These are phyloP conservation scores for Podarcis raffonei DNA, from an alignment of 2,113 vertebrate species.

Conservation along the genomic window DNA sequence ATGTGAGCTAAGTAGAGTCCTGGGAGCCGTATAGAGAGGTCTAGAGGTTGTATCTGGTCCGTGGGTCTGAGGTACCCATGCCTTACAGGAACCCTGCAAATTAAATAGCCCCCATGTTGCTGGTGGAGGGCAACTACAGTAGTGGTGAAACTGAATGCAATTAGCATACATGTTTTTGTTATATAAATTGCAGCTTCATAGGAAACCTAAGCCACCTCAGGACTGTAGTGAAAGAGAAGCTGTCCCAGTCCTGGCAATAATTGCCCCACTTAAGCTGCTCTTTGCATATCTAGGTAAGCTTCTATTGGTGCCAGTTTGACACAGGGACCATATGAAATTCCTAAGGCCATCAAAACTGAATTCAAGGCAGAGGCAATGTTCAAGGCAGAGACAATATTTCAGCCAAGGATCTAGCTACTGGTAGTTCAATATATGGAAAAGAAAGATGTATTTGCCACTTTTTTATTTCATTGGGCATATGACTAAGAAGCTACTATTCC, in stretches of 20 bases:
- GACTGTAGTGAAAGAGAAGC: too few species aligned
- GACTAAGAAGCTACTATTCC: not conserved
- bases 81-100: not conserved
- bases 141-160: not conserved
- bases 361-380: not conserved
- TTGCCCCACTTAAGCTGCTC: not conserved
- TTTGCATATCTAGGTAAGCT: not conserved
- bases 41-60: not conserved
- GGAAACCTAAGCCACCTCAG: too few species aligned
- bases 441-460: rapidly evolving
- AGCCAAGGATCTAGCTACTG: too few species aligned
- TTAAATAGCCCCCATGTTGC: not conserved
- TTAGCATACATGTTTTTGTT: not conserved
- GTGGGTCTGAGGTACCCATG: too few species aligned
- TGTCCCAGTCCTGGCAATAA: too few species aligned
- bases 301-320: not conserved
- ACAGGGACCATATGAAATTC: not conserved
- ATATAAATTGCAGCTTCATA: not conserved
- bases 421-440: not conserved
- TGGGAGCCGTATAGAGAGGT: too few species aligned
- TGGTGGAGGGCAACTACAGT: not conserved
- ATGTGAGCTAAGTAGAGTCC: too few species aligned
- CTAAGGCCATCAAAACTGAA: not conserved
- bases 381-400: not conserved
- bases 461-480: not conserved